Conservation (phyloP, 2,888 invertebrate genomes). For the Apodemia mormo region DNA sequence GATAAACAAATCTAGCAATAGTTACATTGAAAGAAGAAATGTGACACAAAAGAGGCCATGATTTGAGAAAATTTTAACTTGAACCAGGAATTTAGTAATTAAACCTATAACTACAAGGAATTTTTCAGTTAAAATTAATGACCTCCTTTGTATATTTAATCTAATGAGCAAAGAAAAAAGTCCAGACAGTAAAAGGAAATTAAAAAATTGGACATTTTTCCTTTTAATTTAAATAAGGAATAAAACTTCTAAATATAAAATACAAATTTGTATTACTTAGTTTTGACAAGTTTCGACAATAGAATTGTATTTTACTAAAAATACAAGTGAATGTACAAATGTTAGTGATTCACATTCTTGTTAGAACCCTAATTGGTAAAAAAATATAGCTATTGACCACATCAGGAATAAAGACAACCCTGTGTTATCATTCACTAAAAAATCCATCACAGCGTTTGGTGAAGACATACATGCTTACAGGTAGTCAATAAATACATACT, state of each 20-base stretch:
- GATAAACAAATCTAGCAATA: slow-evolving; percentile 21
- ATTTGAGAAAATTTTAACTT: slow-evolving; percentile 27
- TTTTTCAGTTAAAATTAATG: not conserved
- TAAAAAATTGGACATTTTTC: not conserved
- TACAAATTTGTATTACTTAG: not conserved
- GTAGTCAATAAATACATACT: too few relatives aligned
- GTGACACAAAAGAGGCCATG: slow-evolving; percentile 47
- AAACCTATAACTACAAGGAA: too few relatives aligned
- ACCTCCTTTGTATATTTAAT: slow-evolving; percentile 11
- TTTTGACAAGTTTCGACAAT: too few relatives aligned
- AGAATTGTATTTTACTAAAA: too few relatives aligned
- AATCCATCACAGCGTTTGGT: too few relatives aligned
- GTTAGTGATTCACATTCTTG: too few relatives aligned
- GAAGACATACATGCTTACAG: too few relatives aligned
- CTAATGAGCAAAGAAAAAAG: slow-evolving; percentile 9
- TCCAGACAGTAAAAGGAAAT: not conserved
- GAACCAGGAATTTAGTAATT: slow-evolving; percentile 34
- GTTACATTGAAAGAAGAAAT: slow-evolving; percentile 24
- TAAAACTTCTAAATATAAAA: not conserved
- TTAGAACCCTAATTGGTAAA: too few relatives aligned
- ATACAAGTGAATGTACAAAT: too few relatives aligned
- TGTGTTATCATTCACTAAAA: too few relatives aligned
- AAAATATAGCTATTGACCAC: too few relatives aligned
- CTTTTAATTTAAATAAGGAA: not conserved
- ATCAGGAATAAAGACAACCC: too few relatives aligned